Evolutionary conservation across 2,888 invertebrate genomes (phyloP).

Genomic region (Sesamia inferens): DNA sequence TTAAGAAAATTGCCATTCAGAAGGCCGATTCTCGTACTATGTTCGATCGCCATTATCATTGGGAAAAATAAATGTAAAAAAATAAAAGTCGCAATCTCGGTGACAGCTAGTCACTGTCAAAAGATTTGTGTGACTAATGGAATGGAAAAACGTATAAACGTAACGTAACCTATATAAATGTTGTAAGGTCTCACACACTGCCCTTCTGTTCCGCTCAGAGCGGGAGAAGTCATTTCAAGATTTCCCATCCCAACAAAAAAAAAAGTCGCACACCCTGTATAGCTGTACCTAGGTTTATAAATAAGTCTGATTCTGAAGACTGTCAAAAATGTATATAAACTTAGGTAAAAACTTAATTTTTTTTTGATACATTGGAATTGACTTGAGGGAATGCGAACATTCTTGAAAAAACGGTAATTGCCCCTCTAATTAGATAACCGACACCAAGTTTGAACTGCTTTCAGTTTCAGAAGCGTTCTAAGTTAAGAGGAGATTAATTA

Average conservation of each 20-base stretch:
- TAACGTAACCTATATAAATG: too few relatives aligned
- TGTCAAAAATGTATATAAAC: neutral
- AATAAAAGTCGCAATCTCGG: neutral
- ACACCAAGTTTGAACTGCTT: neutral
- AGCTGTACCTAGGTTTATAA: too few relatives aligned
- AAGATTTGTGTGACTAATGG: too few relatives aligned
- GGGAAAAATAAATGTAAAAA: neutral
- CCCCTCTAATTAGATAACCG: neutral
- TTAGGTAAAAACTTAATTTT: too few relatives aligned
- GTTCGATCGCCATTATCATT: neutral
- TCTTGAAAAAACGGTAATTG: neutral
- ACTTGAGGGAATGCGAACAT: neutral
- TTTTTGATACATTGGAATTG: neutral
- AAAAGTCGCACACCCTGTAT: too few relatives aligned
- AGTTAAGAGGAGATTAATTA: constrained; percentile 26
- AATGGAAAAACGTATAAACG: too few relatives aligned
- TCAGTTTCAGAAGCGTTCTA: constrained; percentile 6
- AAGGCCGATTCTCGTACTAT: neutral
- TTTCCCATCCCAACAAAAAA: too few relatives aligned
- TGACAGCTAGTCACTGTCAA: neutral
- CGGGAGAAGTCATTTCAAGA: too few relatives aligned
- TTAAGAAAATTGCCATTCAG: too few relatives aligned
- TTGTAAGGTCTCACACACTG: too few relatives aligned
- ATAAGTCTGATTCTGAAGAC: too few relatives aligned
- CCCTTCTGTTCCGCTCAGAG: too few relatives aligned